Evolutionary conservation across 2,113 vertebrate genomes (phyloP).

Genomic region (Gasterosteus aculeatus): DNA sequence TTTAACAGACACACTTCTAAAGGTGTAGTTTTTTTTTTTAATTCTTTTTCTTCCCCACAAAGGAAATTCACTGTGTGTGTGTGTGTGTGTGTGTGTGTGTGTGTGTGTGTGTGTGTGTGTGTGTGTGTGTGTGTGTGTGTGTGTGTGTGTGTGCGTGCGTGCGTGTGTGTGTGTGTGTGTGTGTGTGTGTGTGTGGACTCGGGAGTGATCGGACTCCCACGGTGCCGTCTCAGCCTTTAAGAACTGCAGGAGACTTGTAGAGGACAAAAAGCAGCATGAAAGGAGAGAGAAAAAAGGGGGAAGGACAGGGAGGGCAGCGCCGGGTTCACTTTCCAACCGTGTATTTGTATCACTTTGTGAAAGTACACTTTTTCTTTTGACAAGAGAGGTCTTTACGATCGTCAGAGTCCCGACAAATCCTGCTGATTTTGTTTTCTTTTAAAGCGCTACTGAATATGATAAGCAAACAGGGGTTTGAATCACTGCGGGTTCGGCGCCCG

Average conservation of each 20-base stretch:
- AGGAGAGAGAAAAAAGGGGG: slow-evolving; percentile 43
- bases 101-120: slow-evolving; percentile 18
- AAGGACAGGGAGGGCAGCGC: slow-evolving; percentile 59
- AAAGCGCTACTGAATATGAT: slow-evolving; percentile 37
- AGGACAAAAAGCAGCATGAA: slow-evolving; percentile 76
- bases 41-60: slow-evolving; percentile 40
- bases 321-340: slow-evolving; percentile 58
- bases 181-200: slow-evolving; percentile 37
- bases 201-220: slow-evolving; percentile 74
- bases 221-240: slow-evolving; percentile 71
- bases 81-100: slow-evolving; percentile 7
- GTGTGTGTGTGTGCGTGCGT: slow-evolving; percentile 20
- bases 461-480: slow-evolving; percentile 56
- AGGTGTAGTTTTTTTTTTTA: slow-evolving; percentile 32
- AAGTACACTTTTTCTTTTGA: slow-evolving; percentile 58
- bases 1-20: slow-evolving; percentile 74
- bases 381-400: slow-evolving; percentile 57
- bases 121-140: slow-evolving; percentile 11
- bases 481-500: slow-evolving; percentile 3
- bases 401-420: slow-evolving; percentile 58
- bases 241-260: slow-evolving; percentile 73
- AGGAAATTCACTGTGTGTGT: slow-evolving; percentile 42
- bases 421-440: slow-evolving; percentile 15
- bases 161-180: slow-evolving; percentile 24
- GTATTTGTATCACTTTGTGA: slow-evolving; percentile 67